Percentiles rank a stretch among this genome's conserved stretches.
Conservation (phyloP, 2,113 vertebrate genomes). For the Halcyon senegalensis region DNA sequence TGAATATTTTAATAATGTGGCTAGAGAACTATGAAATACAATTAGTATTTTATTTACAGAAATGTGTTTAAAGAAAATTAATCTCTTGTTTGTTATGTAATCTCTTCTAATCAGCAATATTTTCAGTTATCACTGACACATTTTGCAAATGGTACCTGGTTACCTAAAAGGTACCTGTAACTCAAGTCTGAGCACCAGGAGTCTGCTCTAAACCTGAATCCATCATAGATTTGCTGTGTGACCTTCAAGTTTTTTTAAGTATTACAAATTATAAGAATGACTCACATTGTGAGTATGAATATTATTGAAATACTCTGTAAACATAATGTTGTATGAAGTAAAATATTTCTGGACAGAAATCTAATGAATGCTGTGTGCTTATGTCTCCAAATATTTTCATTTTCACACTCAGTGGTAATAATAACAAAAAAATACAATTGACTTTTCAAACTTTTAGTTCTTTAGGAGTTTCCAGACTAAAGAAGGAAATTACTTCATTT, state of each 20-base stretch:
- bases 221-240: background rate
- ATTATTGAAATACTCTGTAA: background rate
- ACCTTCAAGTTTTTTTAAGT: background rate
- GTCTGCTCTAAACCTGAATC: background rate
- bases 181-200: background rate
- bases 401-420: background rate
- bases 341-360: background rate
- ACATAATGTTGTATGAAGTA: background rate
- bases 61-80: background rate
- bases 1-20: background rate
- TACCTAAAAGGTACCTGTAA: background rate
- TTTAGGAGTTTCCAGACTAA: background rate
- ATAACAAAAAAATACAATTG: accelerated
- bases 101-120: background rate
- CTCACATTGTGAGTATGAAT: background rate
- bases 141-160: background rate
- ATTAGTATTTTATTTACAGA: background rate
- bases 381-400: background rate
- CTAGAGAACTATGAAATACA: background rate
- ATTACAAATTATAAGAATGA: background rate
- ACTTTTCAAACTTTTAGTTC: background rate
- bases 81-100: background rate
- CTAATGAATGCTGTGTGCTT: background rate
- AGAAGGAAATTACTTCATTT: background rate
- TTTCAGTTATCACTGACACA: background rate